These are phyloP conservation scores for Callipepla squamata DNA, from an alignment of 2,113 vertebrate genomes.

Conservation along the genomic window DNA sequence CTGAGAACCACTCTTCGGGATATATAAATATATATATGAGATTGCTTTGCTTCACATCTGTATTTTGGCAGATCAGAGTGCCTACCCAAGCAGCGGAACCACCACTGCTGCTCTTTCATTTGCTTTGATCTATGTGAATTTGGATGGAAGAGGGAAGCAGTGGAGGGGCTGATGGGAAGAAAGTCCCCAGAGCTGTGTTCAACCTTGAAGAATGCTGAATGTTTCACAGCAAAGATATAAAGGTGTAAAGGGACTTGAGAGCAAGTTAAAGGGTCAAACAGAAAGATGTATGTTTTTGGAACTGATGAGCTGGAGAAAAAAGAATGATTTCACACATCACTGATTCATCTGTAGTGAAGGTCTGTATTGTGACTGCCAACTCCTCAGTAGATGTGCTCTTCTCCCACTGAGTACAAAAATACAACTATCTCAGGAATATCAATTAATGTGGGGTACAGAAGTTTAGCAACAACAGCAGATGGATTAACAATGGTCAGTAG, in stretches of 20 bases:
- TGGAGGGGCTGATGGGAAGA: not conserved
- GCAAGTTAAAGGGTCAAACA: not conserved
- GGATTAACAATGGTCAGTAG: not conserved
- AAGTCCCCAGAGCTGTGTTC: not conserved
- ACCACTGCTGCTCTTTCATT: constrained; percentile 26
- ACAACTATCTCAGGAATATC: not conserved
- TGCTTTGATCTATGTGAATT: constrained; percentile 12
- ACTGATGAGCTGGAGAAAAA: rapidly evolving
- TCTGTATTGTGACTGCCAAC: not conserved
- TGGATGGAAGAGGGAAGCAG: rapidly evolving
- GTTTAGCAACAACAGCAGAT: not conserved
- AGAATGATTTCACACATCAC: not conserved
- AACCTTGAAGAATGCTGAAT: not conserved
- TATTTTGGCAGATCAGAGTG: constrained; percentile 53
- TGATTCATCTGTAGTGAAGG: not conserved
- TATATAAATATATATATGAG: not conserved
- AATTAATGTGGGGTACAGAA: not conserved
- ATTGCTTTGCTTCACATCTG: constrained; percentile 41
- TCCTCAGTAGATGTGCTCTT: not conserved
- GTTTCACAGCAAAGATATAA: not conserved
- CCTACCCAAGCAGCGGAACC: constrained; percentile 43
- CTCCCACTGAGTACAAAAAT: not conserved
- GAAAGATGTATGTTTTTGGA: not conserved
- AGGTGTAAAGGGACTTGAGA: not conserved
- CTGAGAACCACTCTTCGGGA: constrained; percentile 32